Percentiles rank a stretch among this genome's conserved stretches.
phyloP scores from a whole-genome alignment of 2,888 invertebrate genomes.

The Nymphalis c-album region DNA sequence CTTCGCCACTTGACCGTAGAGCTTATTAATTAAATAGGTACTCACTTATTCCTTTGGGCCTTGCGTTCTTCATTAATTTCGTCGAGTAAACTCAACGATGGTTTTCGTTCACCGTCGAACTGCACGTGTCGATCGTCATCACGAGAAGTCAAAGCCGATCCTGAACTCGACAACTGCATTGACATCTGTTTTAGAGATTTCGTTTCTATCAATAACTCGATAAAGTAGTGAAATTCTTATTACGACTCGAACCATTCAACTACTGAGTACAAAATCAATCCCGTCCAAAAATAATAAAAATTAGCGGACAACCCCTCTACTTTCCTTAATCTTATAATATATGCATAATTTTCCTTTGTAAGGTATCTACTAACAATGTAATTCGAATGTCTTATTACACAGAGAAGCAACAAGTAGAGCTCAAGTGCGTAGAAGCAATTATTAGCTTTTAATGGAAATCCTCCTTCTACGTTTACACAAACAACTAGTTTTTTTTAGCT shows the following conservation, averaged over 20 bases:
- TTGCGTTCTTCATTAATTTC: constrained; percentile 68
- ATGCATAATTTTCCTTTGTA: no score
- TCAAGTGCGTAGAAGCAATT: background rate
- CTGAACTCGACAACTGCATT: constrained; percentile 66
- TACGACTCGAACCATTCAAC: background rate
- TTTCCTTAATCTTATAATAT: no score
- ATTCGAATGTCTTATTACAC: background rate
- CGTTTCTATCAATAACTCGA: no score
- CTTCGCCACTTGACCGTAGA: no score
- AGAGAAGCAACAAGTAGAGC: constrained; percentile 18
- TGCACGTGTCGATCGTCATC: constrained; percentile 75
- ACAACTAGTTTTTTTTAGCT: background rate
- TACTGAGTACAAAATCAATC: background rate
- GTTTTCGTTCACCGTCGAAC: constrained; percentile 53
- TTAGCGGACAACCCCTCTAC: no score
- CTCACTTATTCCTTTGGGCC: constrained; percentile 58
- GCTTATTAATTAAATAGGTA: constrained; percentile 23
- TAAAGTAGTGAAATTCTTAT: no score
- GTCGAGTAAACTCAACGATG: constrained; percentile 48
- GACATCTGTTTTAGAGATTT: constrained; percentile 31
- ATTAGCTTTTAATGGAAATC: background rate
- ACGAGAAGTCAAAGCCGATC: constrained; percentile 62
- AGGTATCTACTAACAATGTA: background rate
- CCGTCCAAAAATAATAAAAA: no score
- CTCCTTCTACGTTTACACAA: no score